Evolutionary conservation across 2,797 vertebrate species (phyloP), one percentile per base, ranked within the genome.

Genomic region (Takifugu rubripes): DNA sequence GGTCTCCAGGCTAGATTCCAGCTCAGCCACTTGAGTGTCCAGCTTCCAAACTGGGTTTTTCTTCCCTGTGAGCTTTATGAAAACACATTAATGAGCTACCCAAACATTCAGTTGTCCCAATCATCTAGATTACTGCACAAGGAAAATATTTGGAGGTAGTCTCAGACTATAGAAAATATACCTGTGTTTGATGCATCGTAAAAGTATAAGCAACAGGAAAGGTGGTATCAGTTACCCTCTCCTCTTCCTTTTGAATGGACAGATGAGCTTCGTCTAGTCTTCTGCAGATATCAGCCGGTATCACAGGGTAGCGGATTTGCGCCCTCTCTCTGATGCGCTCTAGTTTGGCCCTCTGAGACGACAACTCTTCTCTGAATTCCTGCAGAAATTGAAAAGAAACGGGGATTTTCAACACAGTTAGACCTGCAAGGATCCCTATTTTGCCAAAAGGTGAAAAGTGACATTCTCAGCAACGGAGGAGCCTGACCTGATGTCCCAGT

Each of bases 251-350:
- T 66, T 91, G 88, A 16, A 96, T 49, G 0, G 81, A 84, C 51
- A 76, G 66, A 43, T 89, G 89, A 75, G 92, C 91, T 5, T 92
- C 89, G 45, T 92, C 87, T 54, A 92, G 27, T 51, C 80, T 84
- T 2, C 69, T 75, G 57, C 80, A 79, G 0, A 96, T 83, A 61
- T 95, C 94, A 36, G 82, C 63, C 5, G 96, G 94, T 25, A 94
- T 82, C 62, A 90, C 80, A 6, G 77, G 71, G 44, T 92, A 92
- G 61, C 84, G 90, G 59, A 85, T 90, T 54, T 61, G 83, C 25
- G 93, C 77, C 16, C 80, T 74, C 29, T 93, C 90, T 84, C 88
- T 81, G 31, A 94, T 88, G 25, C 78, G 55, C 59, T 91, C 75
- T 1, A 95, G 84, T 62, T 82, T 84, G 58, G 86, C 78, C 60